Conservation (phyloP, 2,797 vertebrate species). For the Moxostoma hubbsi region DNA sequence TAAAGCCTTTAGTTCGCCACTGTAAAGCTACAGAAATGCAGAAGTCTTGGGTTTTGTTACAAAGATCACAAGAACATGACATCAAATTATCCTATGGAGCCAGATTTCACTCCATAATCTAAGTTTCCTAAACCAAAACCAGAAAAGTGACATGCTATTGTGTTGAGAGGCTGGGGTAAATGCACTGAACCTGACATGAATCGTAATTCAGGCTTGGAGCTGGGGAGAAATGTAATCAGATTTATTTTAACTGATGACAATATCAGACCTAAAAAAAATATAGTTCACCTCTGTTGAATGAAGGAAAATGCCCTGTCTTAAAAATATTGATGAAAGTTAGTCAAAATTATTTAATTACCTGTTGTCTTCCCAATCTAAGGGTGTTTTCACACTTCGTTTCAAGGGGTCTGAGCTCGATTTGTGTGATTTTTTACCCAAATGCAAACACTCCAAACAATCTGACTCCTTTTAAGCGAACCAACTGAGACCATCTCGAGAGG, state of each 20-base stretch:
- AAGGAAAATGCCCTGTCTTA: neutral
- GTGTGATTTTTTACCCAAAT: no score
- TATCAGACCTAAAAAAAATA: neutral
- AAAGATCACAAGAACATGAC: neutral
- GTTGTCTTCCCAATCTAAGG: neutral
- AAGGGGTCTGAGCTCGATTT: no score
- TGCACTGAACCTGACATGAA: neutral
- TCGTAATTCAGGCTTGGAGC: neutral
- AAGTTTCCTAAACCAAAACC: slow-evolving; percentile 10
- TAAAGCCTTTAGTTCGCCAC: slow-evolving; percentile 8
- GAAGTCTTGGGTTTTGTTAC: neutral
- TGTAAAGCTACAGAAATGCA: slow-evolving; percentile 17
- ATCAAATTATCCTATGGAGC: neutral
- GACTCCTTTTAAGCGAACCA: no score
- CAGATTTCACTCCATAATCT: neutral
- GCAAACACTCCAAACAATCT: no score
- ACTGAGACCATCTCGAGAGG: no score
- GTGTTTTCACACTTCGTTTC: no score
- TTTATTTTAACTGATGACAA: neutral
- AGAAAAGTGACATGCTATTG: slow-evolving; percentile 14
- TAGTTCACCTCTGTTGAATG: neutral
- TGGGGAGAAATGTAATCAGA: neutral
- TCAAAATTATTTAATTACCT: neutral
- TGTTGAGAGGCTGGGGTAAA: neutral
- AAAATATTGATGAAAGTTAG: neutral